phyloP scores from a whole-genome alignment of 2,888 invertebrate genomes.

The Nomada ruficornis region DNA sequence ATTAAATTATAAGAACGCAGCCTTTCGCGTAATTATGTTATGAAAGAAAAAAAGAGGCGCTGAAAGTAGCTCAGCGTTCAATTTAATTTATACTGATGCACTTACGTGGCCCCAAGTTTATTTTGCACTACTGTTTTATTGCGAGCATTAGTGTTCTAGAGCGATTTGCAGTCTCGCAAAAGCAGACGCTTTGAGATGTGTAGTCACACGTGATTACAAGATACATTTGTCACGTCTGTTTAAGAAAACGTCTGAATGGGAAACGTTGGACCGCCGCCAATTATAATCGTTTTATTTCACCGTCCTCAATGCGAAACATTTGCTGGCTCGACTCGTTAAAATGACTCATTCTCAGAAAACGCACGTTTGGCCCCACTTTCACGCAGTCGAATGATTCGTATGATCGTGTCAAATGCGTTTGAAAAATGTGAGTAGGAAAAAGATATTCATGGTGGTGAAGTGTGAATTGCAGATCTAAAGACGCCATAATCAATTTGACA shows the following conservation, averaged over 20 bases:
- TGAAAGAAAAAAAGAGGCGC: neutral
- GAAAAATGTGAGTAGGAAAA: neutral
- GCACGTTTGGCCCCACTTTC: slow-evolving; percentile 41
- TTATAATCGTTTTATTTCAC: slow-evolving; percentile 31
- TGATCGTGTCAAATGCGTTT: slow-evolving; percentile 10
- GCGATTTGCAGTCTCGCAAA: slow-evolving; percentile 13
- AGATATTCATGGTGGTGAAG: too few species aligned
- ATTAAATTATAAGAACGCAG: neutral
- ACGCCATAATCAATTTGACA: too few species aligned
- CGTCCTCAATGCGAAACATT: slow-evolving; percentile 20
- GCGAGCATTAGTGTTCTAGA: neutral
- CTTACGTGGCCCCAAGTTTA: neutral
- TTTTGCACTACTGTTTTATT: neutral
- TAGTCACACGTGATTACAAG: slow-evolving; percentile 7
- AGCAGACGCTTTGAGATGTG: neutral
- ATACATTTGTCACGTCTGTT: slow-evolving; percentile 5
- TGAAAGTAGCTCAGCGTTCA: neutral
- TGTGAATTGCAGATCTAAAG: too few species aligned
- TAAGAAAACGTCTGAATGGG: slow-evolving; percentile 22
- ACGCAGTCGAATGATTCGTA: slow-evolving; percentile 28
- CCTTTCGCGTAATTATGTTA: neutral
- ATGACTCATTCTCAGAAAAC: slow-evolving; percentile 10
- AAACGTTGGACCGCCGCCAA: slow-evolving; percentile 42
- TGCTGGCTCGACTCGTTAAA: slow-evolving; percentile 22
- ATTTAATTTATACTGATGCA: neutral